phyloP scores from a whole-genome alignment of 2,113 vertebrate genomes.

The Beaufortia kweichowensis region DNA sequence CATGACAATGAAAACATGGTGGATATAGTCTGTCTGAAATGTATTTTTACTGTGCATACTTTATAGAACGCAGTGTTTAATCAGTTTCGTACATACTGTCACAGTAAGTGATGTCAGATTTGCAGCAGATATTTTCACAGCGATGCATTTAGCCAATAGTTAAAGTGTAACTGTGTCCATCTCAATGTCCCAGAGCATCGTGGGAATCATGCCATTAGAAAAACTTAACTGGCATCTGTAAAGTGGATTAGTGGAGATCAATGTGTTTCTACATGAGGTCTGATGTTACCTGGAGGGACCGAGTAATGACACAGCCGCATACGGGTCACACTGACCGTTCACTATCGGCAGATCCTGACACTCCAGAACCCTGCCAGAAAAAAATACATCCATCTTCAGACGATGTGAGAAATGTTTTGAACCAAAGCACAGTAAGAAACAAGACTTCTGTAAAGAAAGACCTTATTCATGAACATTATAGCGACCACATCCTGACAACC shows the following conservation, averaged over 20 bases:
- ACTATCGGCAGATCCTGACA: slow-evolving; percentile 96
- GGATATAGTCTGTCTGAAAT: no score
- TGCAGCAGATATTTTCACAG: neutral
- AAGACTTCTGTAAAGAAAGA: no score
- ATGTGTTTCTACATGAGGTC: neutral
- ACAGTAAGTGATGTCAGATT: no score
- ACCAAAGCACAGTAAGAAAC: no score
- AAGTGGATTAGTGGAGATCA: neutral
- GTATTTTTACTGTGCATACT: no score
- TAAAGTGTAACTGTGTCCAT: neutral
- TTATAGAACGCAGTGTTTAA: no score
- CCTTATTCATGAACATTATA: no score
- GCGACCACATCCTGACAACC: no score
- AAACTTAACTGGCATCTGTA: neutral
- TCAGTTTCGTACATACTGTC: no score
- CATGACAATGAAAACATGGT: no score
- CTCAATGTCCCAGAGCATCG: neutral
- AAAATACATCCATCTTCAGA: neutral
- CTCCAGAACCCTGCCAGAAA: slow-evolving; percentile 84
- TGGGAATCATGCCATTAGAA: neutral
- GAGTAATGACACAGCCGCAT: slow-evolving; percentile 88
- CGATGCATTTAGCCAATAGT: neutral
- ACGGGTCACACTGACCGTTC: slow-evolving; percentile 96
- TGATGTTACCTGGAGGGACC: slow-evolving; percentile 87
- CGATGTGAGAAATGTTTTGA: no score